Percentiles rank a stretch among this genome's conserved stretches.
These are phyloP conservation scores for Synergus gifuensis DNA, from an alignment of 2,888 invertebrate species.

Conservation along the genomic window DNA sequence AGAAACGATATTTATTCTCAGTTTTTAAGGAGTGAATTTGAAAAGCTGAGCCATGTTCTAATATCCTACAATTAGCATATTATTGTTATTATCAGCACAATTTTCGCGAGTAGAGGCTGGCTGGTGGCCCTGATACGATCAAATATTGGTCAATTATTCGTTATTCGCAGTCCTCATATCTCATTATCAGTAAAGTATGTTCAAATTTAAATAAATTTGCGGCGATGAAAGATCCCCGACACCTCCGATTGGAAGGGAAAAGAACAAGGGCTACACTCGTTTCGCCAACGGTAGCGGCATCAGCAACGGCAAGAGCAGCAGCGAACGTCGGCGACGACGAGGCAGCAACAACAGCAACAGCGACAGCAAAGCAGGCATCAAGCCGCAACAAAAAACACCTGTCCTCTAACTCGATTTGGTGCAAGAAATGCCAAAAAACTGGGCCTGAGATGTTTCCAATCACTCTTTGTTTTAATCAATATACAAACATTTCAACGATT, in stretches of 20 bases:
- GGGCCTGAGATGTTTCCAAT: background rate
- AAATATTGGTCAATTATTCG: constrained; percentile 26
- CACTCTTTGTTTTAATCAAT: background rate
- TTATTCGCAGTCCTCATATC: constrained; percentile 23
- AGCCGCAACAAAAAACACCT: constrained; percentile 60
- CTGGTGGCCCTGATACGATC: constrained; percentile 58
- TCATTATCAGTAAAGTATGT: background rate
- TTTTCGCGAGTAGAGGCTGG: constrained; percentile 51
- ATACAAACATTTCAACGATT: background rate
- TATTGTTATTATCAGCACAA: background rate
- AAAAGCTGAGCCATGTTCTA: constrained; percentile 25
- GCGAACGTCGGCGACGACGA: constrained; percentile 49
- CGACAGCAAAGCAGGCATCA: constrained; percentile 70
- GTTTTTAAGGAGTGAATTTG: constrained; percentile 12
- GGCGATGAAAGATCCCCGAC: constrained; percentile 24
- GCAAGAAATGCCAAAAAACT: constrained; percentile 20
- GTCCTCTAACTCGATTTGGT: constrained; percentile 43
- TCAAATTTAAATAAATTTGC: background rate
- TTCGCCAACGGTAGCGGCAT: constrained; percentile 55
- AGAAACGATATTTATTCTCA: constrained; percentile 30
- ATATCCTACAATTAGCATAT: constrained; percentile 29
- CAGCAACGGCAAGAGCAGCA: constrained; percentile 52
- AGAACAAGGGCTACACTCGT: constrained; percentile 47
- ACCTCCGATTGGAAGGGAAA: constrained; percentile 43
- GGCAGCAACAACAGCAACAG: constrained; percentile 57